Base-by-base conservation (phyloP, 2,888 invertebrate species). In the Griposia aprilina region DNA sequence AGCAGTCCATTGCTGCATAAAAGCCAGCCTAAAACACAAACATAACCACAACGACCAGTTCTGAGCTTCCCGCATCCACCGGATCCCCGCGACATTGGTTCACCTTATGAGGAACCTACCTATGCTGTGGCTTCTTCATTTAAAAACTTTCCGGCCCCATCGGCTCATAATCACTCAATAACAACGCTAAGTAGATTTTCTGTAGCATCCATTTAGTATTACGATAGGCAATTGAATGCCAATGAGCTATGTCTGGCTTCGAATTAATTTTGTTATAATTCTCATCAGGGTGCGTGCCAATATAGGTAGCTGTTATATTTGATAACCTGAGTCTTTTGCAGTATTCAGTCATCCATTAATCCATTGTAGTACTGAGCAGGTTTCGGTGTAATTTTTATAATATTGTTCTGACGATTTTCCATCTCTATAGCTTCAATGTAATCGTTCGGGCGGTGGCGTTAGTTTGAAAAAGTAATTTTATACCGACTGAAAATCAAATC, bases 261-360 rank as follows among this genome's bases (percentile, higher is more conserved):
- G 55, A 73, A 30, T 73, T 45, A 74, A 69, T 81, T 81, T 65
- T 72, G 57, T 74, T 59, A 63, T n/a, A n/a, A 20, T 72, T 80
- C 26, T 74, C 75, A 68, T 70, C 78, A 84, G 73, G 48, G 52
- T 60, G 36, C 70, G 73, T 84, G 84, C 84, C 84, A 84, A 79
- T 82, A 65, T 65, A 20, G 10, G 59, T 41, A 41, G 41, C 4
- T 41, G 57, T 59, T 72, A 36, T 20, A 77, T 45, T 10, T 6
- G 10, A 45, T 62, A 6, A 71, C 59, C 73, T 71, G 50, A 50
- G 2, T 11, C 6, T n/a, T 50, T 74, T 55, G 17, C 8, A 41
- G 20, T 60, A 13, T 75, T 23, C 3, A n/a, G 30, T 30, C 8
- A n/a, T 41, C 3, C 0, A 36, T 30, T 8, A 36, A 36, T 36